Base-by-base conservation (phyloP, 2,888 invertebrate species). In the Cyclophora punctaria region DNA sequence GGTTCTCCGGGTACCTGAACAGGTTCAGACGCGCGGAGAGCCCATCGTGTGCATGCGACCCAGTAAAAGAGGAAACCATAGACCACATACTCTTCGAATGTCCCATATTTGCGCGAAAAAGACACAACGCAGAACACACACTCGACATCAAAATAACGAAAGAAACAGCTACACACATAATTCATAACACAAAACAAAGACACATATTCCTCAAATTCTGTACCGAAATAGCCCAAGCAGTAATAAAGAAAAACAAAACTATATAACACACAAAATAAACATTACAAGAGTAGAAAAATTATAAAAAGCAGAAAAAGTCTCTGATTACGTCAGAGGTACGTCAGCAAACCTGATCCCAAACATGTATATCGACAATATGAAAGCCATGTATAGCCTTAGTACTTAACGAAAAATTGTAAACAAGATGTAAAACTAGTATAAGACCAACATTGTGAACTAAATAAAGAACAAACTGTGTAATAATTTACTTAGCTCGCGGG, bases 21-120 rank as follows among this genome's bases (percentile, higher is more conserved):
- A 33, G 52, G 0, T 60, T 58, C 41, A 58, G 55, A 49, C 48
- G 49, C 34, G 52, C 48, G 41, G 55, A 51, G 47, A 48, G 34
- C 46, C 51, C 56, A 45, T 49, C 58, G 34, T 58, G 60, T 45
- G 33, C 40, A 34, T 60, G 60, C 5, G 57, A 60, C 2, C 55
- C 52, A 0, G 47, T 1, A 0, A 5, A 2, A 0, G 5, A 7
- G 0, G 57, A 56, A 34, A 49, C 49, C 0, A 5, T 48, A 0
- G 2, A 4, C 1, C 58, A 58, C 7, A 41, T 55, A 0, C 2
- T 55, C 0, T 34, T 46, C 6, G 50, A 53, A 3, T 57, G 57
- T n/a, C 52, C 52, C 0, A 41, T 45, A 0, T 40, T 42, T 7
- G 42, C 7, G 1, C 33, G 0, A 1, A 2, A 44, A 7, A 48